A percentile compares a stretch with the other conserved stretches of the same genome.
phyloP scores from a whole-genome alignment of 2,113 vertebrate genomes.

The Nesogale talazaci region DNA sequence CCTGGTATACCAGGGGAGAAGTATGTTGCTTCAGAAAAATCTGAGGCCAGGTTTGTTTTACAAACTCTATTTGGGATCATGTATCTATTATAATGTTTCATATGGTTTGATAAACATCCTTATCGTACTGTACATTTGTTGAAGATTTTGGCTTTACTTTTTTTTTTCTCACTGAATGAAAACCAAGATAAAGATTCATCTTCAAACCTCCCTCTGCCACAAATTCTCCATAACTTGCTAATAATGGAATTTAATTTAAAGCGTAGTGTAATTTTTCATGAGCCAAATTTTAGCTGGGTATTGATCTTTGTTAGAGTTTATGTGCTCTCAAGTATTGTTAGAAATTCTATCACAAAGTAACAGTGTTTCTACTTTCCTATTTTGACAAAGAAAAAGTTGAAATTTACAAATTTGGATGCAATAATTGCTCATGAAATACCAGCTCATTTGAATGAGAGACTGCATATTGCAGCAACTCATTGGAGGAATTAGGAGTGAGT shows the following conservation, averaged over 20 bases:
- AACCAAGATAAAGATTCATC: constrained; percentile 1
- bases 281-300: constrained; percentile 27
- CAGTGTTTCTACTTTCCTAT: constrained; percentile 39
- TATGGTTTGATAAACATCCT: constrained; percentile 19
- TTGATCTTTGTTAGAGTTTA: background rate
- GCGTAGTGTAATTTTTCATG: constrained; percentile 19
- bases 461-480: background rate
- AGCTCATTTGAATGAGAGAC: background rate
- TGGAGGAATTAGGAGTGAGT: background rate
- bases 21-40: background rate
- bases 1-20: background rate
- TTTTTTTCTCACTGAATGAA: constrained; percentile 52
- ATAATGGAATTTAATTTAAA: background rate
- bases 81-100: constrained; percentile 26
- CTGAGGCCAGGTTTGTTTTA: constrained; percentile 7
- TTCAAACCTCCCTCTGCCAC: background rate
- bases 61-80: constrained; percentile 14
- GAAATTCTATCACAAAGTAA: constrained; percentile 60
- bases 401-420: background rate
- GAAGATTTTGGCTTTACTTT: background rate
- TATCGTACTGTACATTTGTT: constrained; percentile 1
- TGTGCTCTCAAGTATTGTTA: constrained; percentile 13
- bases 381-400: constrained; percentile 63
- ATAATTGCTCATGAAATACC: constrained; percentile 55
- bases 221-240: background rate